Evolutionary conservation across 2,888 invertebrate species (phyloP).

Genomic region (Epirrhoe tristata): DNA sequence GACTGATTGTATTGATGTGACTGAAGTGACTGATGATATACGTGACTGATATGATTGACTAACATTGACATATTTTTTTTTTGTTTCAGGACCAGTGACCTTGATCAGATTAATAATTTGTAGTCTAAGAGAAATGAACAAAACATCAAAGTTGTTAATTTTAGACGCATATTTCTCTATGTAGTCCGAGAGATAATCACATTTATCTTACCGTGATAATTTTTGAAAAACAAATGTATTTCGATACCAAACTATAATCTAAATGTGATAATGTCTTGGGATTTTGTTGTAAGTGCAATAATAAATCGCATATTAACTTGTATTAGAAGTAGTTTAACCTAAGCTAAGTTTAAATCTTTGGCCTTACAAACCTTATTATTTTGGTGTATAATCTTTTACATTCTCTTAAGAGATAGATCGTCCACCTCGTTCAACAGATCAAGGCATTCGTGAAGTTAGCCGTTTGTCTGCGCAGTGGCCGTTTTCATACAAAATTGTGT

Average conservation of each 20-base stretch:
- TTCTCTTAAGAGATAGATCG: too few species aligned
- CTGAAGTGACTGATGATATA: too few species aligned
- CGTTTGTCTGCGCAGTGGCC: too few species aligned
- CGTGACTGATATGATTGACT: too few species aligned
- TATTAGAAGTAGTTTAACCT: background rate
- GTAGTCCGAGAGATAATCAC: constrained; percentile 20
- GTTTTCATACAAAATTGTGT: too few species aligned
- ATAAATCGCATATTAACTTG: background rate
- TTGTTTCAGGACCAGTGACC: constrained; percentile 13
- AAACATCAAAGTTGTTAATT: constrained; percentile 33
- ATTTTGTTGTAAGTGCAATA: background rate
- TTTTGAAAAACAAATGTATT: background rate
- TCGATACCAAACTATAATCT: background rate
- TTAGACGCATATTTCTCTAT: constrained; percentile 37
- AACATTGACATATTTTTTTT: background rate
- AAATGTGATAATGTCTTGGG: background rate
- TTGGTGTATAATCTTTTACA: background rate
- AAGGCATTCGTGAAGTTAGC: too few species aligned
- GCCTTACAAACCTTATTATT: background rate
- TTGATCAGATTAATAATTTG: background rate
- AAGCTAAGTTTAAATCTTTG: background rate
- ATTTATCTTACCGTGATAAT: background rate
- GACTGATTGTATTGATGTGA: too few species aligned
- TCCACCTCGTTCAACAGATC: too few species aligned
- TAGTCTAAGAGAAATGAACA: constrained; percentile 12